Percentiles rank a stretch among this genome's conserved stretches.
Conservation (phyloP, 2,797 vertebrate genomes). For the Manis pentadactyla region DNA sequence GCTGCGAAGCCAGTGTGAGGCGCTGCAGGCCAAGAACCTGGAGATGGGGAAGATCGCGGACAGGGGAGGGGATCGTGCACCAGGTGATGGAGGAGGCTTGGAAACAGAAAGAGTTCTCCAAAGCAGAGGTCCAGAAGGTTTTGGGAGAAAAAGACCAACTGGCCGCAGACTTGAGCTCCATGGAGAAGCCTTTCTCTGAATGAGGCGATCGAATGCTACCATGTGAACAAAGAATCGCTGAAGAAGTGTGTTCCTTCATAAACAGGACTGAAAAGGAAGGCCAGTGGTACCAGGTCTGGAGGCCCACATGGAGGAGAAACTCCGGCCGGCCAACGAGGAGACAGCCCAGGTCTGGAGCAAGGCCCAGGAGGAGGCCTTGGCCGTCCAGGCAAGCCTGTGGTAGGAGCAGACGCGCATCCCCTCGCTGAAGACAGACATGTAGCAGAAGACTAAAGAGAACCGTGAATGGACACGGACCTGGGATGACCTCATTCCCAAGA, state of each 20-base stretch:
- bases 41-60: conserved; percentile 91
- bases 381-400: background rate
- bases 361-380: conserved; percentile 85
- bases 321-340: conserved; percentile 89
- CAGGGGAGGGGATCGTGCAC: conserved; percentile 88
- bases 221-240: conserved; percentile 91
- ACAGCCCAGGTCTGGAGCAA: conserved; percentile 90
- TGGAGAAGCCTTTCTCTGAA: conserved; percentile 93
- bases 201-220: conserved; percentile 89
- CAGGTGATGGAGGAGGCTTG: conserved; percentile 87
- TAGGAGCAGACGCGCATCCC: background rate
- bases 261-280: conserved; percentile 91
- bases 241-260: conserved; percentile 69
- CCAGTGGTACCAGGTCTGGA: conserved; percentile 87
- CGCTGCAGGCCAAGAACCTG: conserved; percentile 84
- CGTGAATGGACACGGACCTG: too few relatives aligned
- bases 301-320: conserved; percentile 91
- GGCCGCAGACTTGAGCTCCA: conserved; percentile 88
- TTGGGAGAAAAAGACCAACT: conserved; percentile 90
- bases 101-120: conserved; percentile 70
- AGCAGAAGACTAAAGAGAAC: background rate
- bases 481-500: background rate
- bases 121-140: conserved; percentile 85
- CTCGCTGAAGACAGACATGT: background rate
- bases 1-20: conserved; percentile 87